These are phyloP conservation scores for Gobius niger DNA, from an alignment of 2,113 vertebrate genomes.

Conservation along the genomic window DNA sequence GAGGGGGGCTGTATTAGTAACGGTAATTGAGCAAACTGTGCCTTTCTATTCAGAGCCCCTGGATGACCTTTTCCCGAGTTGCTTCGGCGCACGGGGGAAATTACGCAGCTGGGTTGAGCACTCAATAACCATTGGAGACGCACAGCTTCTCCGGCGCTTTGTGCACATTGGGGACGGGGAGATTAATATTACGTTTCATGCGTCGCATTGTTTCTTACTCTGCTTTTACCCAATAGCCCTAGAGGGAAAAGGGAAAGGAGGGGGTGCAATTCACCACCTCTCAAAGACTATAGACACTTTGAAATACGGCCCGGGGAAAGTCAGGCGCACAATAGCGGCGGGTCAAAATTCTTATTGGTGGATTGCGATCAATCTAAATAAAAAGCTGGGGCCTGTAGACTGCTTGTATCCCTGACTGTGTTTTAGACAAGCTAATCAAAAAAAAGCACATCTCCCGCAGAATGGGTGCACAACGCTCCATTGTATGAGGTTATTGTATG, in stretches of 20 bases:
- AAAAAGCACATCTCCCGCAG: slow-evolving; percentile 61
- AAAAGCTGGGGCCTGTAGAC: slow-evolving; percentile 67
- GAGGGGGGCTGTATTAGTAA: slow-evolving; percentile 26
- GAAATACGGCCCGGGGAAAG: slow-evolving; percentile 71
- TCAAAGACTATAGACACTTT: slow-evolving; percentile 70
- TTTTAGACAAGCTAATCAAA: slow-evolving; percentile 72
- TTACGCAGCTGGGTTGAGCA: slow-evolving; percentile 68
- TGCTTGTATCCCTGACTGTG: slow-evolving; percentile 76
- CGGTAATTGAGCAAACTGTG: slow-evolving; percentile 64
- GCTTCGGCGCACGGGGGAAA: slow-evolving; percentile 58
- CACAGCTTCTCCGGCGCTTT: slow-evolving; percentile 65
- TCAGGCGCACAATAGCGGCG: slow-evolving; percentile 63
- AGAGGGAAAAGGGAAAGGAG: slow-evolving; percentile 23
- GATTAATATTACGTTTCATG: slow-evolving; percentile 81
- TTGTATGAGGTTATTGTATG: slow-evolving; percentile 64
- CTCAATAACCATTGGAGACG: slow-evolving; percentile 71
- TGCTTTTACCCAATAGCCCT: slow-evolving; percentile 59
- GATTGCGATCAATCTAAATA: slow-evolving; percentile 80
- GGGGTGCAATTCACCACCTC: slow-evolving; percentile 56
- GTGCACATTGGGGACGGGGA: slow-evolving; percentile 66
- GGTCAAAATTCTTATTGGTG: slow-evolving; percentile 74
- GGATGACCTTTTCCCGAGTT: slow-evolving; percentile 66
- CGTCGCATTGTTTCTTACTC: slow-evolving; percentile 71
- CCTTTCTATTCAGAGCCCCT: slow-evolving; percentile 55
- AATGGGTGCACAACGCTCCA: slow-evolving; percentile 65